Evolutionary conservation across 2,888 invertebrate species (phyloP), one percentile per base, ranked within the genome.

Genomic region (Litoditis marina): DNA sequence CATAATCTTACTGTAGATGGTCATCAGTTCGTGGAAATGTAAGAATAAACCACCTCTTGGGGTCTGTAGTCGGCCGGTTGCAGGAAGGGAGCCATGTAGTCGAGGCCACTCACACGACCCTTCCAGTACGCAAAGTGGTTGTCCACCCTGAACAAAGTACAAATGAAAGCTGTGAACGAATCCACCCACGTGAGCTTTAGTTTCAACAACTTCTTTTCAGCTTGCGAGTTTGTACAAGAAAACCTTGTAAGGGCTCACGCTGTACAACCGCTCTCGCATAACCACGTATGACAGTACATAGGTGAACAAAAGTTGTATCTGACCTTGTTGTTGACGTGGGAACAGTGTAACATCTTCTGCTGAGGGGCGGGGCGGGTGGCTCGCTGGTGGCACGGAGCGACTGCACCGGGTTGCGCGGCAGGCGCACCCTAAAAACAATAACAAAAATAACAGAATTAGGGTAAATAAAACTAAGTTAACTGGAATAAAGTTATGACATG

Each of bases 121-220:
- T 71, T 69, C 78, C 78, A 80, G 59, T 80, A 80, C 28, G 68
- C 63, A 32, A 69, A 63, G 60, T 78, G 73, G 62, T 80, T 80
- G 44, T 80, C 74, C 52, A 72, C 73, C 32, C 79, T 74, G 66
- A 19, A 68, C 39, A 36, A 2, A 4, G 53, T 27, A 7, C 7
- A 8, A 16, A 13, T 49, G 27, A 30, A 31, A 22, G n/a, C 13
- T 42, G 6, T 19, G 22, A 28, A 27, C 8, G 22, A 13, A 44
- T 34, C 36, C 7, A 32, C n/a, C n/a, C n/a, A n/a, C n/a, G n/a
- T n/a, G n/a, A n/a, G n/a, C n/a, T n/a, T n/a, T n/a, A n/a, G n/a
- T n/a, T n/a, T n/a, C n/a, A n/a, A n/a, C n/a, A n/a, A n/a, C n/a
- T n/a, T n/a, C n/a, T n/a, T n/a, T n/a, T n/a, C n/a, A 5, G n/a